Evolutionary conservation across 2,113 vertebrate genomes (phyloP), one percentile per base, ranked within the genome.

Genomic region (Centrocercus urophasianus): DNA sequence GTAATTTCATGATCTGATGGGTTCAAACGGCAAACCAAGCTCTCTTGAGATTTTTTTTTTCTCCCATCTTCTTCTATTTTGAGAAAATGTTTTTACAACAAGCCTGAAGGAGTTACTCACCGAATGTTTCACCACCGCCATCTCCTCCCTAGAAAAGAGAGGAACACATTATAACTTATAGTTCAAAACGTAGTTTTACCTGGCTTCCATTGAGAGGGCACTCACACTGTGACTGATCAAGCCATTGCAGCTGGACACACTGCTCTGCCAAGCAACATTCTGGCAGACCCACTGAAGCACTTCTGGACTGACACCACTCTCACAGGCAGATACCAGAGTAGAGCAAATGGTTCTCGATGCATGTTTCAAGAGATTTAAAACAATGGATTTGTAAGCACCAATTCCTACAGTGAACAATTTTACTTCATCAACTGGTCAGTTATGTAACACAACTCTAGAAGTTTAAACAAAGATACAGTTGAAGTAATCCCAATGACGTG

Each of bases 111-210:
- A 86, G 61, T 64, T 96, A 97, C 97, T 97, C 89, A 97, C 97
- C 97, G 57, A 24, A 94, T 91, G 57, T 64, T 32, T 97, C 96
- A 77, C 80, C 92, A 73, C 88, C 93, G 75, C 30, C 93, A 91
- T 96, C 96, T 87, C 82, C 84, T 73, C 95, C 96, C 97, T 97
- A 54, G 78, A 91, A 97, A 60, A 96, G 70, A 96, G 27, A 94
- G 36, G 52, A 83, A 91, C 34, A 48, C 4, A 10, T 96, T 91
- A 88, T 11, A 63, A 25, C 20, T 70, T 19, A 13, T 11, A 11
- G 34, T 80, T 84, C 63, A 78, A 34, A 25, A 45, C 2, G 3
- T 21, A 24, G 56, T 75, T 81, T 73, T 32, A 43, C 54, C 40
- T 17, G 18, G 17, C 8, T 52, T 89, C 74, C n/a, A 15, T 11